Conservation (phyloP, 1,140 invertebrate genomes). For the Hyphantria cunea region DNA sequence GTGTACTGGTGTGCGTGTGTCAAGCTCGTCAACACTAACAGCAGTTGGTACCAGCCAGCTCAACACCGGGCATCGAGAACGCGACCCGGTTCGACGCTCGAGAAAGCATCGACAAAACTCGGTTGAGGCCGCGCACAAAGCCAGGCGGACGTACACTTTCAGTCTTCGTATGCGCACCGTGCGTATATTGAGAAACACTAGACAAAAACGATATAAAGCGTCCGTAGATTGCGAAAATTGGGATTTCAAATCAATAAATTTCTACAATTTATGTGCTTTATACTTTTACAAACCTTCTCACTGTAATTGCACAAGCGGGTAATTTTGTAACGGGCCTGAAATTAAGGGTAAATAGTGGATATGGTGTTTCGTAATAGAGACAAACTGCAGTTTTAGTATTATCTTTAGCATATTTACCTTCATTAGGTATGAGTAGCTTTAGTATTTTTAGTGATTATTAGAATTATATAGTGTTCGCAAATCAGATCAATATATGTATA, state of each 20-base stretch:
- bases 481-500: no score
- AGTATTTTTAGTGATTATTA: no score
- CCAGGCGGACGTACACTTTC: constrained; percentile 60
- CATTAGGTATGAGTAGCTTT: no score
- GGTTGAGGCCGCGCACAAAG: constrained; percentile 75
- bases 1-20: constrained; percentile 44
- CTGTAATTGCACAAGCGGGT: neutral
- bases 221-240: constrained; percentile 19
- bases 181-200: constrained; percentile 37
- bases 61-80: constrained; percentile 70
- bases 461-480: no score
- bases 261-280: neutral
- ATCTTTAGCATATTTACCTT: no score
- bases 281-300: neutral
- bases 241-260: constrained; percentile 14
- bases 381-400: no score
- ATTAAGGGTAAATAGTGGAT: no score
- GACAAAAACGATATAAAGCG: constrained; percentile 33
- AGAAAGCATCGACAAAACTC: constrained; percentile 81
- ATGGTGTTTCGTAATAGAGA: no score
- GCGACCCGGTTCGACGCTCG: constrained; percentile 79
- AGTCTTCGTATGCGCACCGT: constrained; percentile 49
- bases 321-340: neutral
- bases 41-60: constrained; percentile 54
- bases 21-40: constrained; percentile 40